Base-by-base conservation (phyloP, 2,888 invertebrate species). In the Pinctada fucata region DNA sequence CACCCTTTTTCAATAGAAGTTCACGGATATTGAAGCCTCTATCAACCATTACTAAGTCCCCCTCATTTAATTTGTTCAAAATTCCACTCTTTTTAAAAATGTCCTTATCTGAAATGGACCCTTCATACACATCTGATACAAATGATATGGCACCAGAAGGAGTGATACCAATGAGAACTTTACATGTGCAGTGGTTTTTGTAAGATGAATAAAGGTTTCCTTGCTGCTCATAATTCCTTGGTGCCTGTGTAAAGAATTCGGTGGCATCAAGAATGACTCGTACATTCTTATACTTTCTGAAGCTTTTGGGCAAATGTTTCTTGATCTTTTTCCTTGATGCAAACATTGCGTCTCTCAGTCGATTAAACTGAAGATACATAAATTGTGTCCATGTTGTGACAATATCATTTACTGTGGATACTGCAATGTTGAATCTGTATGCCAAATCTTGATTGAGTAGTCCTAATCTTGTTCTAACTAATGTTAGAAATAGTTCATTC, bases 111-210 rank as follows among this genome's bases (percentile, higher is more conserved):
- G 74, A 74, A 13, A 78, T 73, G 1, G 63, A 66, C 5, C 81
- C 79, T 48, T 76, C 81, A 75, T 68, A 80, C 3, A 71, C 71
- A 66, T 78, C 51, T 3, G 80, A 80, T 2, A 80, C n/a, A 65
- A 74, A 81, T 13, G 63, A 47, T 52, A 75, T 72, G 3, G 75
- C 31, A 10, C 75, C 80, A 78, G 45, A 67, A 10, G 75, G 78
- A 6, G 66, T 65, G 31, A 78, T 66, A 8, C 64, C 75, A 66
- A 80, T 67, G 3, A 78, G 65, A 58, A 64, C 64, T 51, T 71
- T 80, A 31, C 31, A 66, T 3, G 75, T 78, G 10, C 50, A 49
- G 10, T 80, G 78, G 47, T 63, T 51, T 52, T 79, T 76, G 70
- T 70, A 79, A 6, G 74, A 74, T 10, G 77, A 77, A 52, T 72